Evolutionary conservation across 2,888 invertebrate genomes (phyloP).

Genomic region (Phorcus lineatus): DNA sequence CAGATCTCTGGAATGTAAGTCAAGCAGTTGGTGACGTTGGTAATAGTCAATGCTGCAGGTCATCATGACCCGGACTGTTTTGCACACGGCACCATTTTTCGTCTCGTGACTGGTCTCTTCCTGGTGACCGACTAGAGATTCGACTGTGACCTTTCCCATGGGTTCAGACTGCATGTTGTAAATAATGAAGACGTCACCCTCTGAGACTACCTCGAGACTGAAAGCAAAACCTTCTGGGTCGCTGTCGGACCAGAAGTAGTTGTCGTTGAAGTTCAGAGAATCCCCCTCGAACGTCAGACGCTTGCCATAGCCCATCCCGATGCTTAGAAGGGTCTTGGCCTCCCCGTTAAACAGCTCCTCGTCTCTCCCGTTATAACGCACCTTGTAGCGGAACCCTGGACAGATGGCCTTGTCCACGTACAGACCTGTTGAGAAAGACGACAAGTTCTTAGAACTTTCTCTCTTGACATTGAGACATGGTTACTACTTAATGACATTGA

Average conservation of each 20-base stretch:
- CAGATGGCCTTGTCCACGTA: conserved; percentile 84
- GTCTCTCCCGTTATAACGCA: conserved; percentile 79
- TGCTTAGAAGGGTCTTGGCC: conserved; percentile 82
- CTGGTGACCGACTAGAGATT: conserved; percentile 49
- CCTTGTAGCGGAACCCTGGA: conserved; percentile 85
- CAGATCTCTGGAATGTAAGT: conserved; percentile 47
- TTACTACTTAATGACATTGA: no score
- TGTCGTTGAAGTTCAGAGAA: conserved; percentile 79
- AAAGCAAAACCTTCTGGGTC: conserved; percentile 85
- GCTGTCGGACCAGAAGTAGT: conserved; percentile 88
- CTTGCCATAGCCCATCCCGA: conserved; percentile 85
- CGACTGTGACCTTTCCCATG: conserved; percentile 52
- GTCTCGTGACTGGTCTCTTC: conserved; percentile 39
- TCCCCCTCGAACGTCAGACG: conserved; percentile 84
- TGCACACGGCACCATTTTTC: conserved; percentile 38
- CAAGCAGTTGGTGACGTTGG: conserved; percentile 44
- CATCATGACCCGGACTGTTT: conserved; percentile 52
- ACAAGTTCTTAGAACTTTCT: not conserved
- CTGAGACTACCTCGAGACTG: conserved; percentile 78
- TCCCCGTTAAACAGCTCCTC: conserved; percentile 78
- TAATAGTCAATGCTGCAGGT: conserved; percentile 54
- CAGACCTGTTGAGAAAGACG: conserved; percentile 78
- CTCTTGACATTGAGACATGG: not conserved
- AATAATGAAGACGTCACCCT: conserved; percentile 85
- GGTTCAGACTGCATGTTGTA: conserved; percentile 66